phyloP scores from a whole-genome alignment of 2,113 vertebrate species.

The Cardinalis cardinalis region DNA sequence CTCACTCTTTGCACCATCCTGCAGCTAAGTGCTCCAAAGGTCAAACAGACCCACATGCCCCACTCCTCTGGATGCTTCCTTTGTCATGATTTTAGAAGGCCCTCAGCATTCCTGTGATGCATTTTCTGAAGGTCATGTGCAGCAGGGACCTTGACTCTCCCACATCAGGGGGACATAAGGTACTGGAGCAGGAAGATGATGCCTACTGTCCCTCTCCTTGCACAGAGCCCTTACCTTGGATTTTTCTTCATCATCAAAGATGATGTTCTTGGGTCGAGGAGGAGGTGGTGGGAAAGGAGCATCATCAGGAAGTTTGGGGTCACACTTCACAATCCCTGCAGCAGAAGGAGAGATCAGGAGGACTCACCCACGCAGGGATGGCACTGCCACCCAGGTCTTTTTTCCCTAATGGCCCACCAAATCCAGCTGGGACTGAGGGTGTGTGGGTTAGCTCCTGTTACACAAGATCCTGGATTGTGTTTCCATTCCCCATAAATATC shows the following conservation, averaged over 20 bases:
- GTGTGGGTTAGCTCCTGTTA: not conserved
- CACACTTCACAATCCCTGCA: constrained; percentile 91
- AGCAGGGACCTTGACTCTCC: not conserved
- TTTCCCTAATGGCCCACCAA: not conserved
- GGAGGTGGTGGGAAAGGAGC: constrained; percentile 77
- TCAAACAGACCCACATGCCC: not conserved
- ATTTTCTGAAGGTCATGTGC: not conserved
- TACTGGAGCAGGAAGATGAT: not conserved
- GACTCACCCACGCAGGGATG: not conserved
- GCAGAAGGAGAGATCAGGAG: not conserved
- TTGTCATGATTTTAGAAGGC: not conserved
- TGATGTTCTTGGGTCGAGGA: constrained; percentile 84
- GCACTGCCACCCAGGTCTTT: not conserved
- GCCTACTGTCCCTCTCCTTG: not conserved
- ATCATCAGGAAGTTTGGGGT: constrained; percentile 87
- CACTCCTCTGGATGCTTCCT: not conserved
- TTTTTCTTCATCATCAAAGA: constrained; percentile 97
- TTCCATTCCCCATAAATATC: not conserved
- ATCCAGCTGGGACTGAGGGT: not conserved
- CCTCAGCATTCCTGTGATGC: not conserved
- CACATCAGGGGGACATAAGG: not conserved
- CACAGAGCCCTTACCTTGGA: constrained; percentile 84
- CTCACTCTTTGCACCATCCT: not conserved
- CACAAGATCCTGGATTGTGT: not conserved
- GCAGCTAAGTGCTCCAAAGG: not conserved